Percentiles rank a stretch among this genome's conserved stretches.
These are phyloP conservation scores for Nettapus auritus DNA, from an alignment of 2,113 vertebrate genomes.

Conservation along the genomic window DNA sequence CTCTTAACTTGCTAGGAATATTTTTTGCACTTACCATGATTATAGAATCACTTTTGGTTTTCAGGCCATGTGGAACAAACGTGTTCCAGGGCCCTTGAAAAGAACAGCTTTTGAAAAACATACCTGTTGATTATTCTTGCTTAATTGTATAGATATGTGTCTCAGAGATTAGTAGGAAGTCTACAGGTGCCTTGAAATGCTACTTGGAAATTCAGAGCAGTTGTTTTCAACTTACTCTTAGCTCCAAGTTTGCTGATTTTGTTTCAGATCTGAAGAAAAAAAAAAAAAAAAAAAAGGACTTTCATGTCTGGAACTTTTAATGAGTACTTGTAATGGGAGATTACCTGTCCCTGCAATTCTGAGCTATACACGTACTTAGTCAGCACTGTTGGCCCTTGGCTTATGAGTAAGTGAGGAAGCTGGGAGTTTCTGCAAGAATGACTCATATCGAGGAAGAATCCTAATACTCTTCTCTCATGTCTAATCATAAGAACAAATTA, in stretches of 20 bases:
- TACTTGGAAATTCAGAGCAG: neutral
- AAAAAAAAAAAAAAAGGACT: neutral
- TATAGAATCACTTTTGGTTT: neutral
- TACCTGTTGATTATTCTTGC: neutral
- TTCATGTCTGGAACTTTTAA: neutral
- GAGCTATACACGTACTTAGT: neutral
- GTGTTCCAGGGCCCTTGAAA: neutral
- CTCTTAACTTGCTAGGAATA: neutral
- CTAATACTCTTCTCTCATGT: neutral
- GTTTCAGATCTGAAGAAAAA: neutral
- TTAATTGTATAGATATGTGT: accelerated
- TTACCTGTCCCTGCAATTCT: neutral
- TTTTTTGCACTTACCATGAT: neutral
- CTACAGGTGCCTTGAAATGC: neutral
- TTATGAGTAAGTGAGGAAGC: conserved; percentile 29
- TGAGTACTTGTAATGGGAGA: neutral
- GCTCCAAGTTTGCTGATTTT: neutral
- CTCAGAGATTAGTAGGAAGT: neutral
- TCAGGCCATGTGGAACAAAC: neutral
- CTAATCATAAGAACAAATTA: neutral
- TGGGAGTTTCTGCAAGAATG: neutral
- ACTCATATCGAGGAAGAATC: neutral
- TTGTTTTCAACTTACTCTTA: neutral
- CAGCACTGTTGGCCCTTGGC: neutral
- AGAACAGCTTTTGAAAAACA: neutral